phyloP scores from a whole-genome alignment of 2,113 vertebrate species.

The Aspidoscelis tigris region DNA sequence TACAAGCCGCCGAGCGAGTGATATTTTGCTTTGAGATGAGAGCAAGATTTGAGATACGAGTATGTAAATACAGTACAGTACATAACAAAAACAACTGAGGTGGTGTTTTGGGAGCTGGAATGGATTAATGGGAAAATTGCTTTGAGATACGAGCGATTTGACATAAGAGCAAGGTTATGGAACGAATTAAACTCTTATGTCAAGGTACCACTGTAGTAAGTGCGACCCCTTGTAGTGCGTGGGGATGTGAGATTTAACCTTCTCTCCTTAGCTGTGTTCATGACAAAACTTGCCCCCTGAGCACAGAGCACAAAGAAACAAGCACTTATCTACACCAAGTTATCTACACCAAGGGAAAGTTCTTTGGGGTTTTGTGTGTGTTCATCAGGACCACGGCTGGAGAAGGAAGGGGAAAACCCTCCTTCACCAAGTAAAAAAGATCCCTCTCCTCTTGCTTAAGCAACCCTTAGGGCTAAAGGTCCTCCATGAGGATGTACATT shows the following conservation, averaged over 20 bases:
- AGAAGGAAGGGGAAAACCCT: background rate
- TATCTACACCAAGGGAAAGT: background rate
- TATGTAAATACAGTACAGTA: too few relatives aligned
- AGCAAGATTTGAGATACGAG: too few relatives aligned
- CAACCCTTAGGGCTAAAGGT: background rate
- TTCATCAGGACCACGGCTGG: background rate
- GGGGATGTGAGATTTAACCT: background rate
- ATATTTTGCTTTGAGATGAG: too few relatives aligned
- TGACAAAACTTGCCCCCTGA: too few relatives aligned
- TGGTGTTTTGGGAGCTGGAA: too few relatives aligned
- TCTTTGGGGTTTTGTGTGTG: background rate
- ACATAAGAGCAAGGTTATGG: too few relatives aligned
- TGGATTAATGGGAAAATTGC: too few relatives aligned
- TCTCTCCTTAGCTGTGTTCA: background rate
- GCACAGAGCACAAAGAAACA: background rate
- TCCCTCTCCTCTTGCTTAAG: background rate
- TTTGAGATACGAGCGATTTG: too few relatives aligned
- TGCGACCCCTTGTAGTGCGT: background rate
- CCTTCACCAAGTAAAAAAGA: background rate
- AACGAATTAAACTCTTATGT: too few relatives aligned
- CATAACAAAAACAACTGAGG: too few relatives aligned
- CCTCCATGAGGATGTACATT: background rate
- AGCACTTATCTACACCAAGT: background rate
- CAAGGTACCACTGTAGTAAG: background rate
- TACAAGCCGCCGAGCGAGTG: too few relatives aligned